Evolutionary conservation across 1,140 invertebrate genomes (phyloP).

Genomic region (Zaprionus capensis): DNA sequence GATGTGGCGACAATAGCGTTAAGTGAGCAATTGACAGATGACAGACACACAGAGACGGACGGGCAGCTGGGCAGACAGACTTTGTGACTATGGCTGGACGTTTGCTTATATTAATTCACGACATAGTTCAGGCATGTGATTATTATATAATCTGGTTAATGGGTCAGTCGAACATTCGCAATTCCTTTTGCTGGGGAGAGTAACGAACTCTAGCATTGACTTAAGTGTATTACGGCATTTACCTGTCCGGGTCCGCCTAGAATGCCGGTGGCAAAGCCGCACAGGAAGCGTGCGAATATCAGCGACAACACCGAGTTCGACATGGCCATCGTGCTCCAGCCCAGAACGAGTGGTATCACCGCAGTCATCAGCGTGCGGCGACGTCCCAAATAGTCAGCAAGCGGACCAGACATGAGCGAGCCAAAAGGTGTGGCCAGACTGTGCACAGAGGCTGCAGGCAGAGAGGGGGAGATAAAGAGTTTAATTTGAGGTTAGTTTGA

Average conservation of each 20-base stretch:
- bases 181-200: slow-evolving; percentile 1
- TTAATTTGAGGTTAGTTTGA: slow-evolving; percentile 4
- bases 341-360: slow-evolving; percentile 86
- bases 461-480: background rate
- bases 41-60: background rate
- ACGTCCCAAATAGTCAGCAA: slow-evolving; percentile 88
- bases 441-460: slow-evolving; percentile 87
- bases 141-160: slow-evolving; percentile 57
- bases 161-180: slow-evolving; percentile 58
- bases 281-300: slow-evolving; percentile 87
- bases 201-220: slow-evolving; percentile 42
- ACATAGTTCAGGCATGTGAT: slow-evolving; percentile 16
- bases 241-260: slow-evolving; percentile 89
- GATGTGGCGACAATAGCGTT: slow-evolving; percentile 50
- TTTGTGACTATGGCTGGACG: slow-evolving; percentile 16
- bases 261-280: slow-evolving; percentile 89
- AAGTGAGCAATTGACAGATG: slow-evolving; percentile 71
- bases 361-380: slow-evolving; percentile 86
- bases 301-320: slow-evolving; percentile 86
- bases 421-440: slow-evolving; percentile 88
- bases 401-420: slow-evolving; percentile 87
- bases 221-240: slow-evolving; percentile 25
- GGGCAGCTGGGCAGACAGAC: slow-evolving; percentile 7
- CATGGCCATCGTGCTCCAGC: slow-evolving; percentile 88
- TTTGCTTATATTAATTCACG: slow-evolving; percentile 7